phyloP scores from a whole-genome alignment of 2,888 invertebrate genomes.

The Mermis nigrescens region DNA sequence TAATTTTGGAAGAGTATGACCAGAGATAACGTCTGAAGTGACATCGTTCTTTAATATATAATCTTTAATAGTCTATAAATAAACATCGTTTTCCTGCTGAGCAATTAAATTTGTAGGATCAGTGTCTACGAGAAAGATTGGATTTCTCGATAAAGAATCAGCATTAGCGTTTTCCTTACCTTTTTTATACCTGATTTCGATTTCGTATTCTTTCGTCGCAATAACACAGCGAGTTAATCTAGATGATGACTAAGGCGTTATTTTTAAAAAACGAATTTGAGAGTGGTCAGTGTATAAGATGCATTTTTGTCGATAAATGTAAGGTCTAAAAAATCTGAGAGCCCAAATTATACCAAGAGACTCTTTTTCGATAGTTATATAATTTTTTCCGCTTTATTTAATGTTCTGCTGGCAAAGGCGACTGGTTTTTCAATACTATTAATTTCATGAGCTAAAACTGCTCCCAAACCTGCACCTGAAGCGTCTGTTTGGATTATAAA shows the following conservation, averaged over 20 bases:
- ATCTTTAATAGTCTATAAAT: not conserved
- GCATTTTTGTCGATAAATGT: not conserved
- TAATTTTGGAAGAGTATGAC: not conserved
- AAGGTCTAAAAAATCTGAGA: conserved; percentile 8
- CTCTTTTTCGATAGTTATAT: conserved; percentile 13
- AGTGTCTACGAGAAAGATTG: not conserved
- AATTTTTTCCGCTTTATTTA: conserved; percentile 12
- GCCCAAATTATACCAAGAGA: conserved; percentile 14
- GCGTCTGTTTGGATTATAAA: conserved; percentile 6
- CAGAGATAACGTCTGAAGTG: not conserved
- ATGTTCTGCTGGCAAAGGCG: conserved; percentile 11
- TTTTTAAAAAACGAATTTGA: conserved; percentile 9
- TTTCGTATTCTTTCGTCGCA: conserved; percentile 1
- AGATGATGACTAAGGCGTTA: not conserved
- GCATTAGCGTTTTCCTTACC: conserved; percentile 3
- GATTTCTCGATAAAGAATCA: not conserved
- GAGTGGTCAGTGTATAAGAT: conserved; percentile 10
- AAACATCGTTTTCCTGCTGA: not conserved
- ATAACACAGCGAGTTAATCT: not conserved
- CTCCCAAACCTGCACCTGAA: not conserved
- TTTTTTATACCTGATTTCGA: not conserved
- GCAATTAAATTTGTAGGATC: not conserved
- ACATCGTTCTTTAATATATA: not conserved
- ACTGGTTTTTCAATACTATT: conserved; percentile 7
- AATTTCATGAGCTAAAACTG: not conserved